Percentiles rank a stretch among this genome's conserved stretches.
phyloP scores from a whole-genome alignment of 2,797 vertebrate genomes.

The Brachyalestes nurse region DNA sequence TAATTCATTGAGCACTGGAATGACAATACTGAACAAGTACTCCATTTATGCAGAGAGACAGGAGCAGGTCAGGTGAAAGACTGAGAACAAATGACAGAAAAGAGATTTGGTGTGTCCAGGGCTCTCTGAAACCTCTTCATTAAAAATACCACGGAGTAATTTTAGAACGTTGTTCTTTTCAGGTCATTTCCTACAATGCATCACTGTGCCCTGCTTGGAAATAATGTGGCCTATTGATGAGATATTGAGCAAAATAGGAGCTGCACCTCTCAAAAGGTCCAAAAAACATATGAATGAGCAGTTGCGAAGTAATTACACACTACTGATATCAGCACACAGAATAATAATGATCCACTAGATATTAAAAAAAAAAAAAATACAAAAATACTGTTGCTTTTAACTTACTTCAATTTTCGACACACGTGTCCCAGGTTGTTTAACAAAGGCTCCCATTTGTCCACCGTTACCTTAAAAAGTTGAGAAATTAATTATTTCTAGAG shows the following conservation, averaged over 20 bases:
- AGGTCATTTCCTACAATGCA: constrained; percentile 13
- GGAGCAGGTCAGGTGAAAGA: constrained; percentile 42
- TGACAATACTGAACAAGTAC: constrained; percentile 55
- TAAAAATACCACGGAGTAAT: constrained; percentile 39
- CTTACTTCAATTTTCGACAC: constrained; percentile 98
- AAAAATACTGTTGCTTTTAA: not conserved
- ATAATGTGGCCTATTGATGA: constrained; percentile 31
- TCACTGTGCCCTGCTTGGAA: not conserved
- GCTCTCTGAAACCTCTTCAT: constrained; percentile 45
- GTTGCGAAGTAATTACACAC: constrained; percentile 19
- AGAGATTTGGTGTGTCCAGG: constrained; percentile 19
- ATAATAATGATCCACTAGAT: not conserved
- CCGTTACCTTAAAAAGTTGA: constrained; percentile 79
- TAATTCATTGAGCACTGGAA: constrained; percentile 66
- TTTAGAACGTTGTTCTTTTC: constrained; percentile 39
- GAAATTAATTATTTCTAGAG: not conserved
- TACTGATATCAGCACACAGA: not conserved
- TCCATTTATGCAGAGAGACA: constrained; percentile 54
- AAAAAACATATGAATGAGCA: constrained; percentile 13
- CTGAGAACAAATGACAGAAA: constrained; percentile 52
- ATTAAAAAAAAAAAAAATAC: not conserved
- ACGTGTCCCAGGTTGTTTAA: constrained; percentile 97
- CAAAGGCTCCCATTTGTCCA: constrained; percentile 98
- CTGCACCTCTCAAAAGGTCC: not conserved
- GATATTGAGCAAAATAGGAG: constrained; percentile 12